Evolutionary conservation across 2,113 vertebrate genomes (phyloP).

Genomic region (Rhinolophus ferrumequinum): DNA sequence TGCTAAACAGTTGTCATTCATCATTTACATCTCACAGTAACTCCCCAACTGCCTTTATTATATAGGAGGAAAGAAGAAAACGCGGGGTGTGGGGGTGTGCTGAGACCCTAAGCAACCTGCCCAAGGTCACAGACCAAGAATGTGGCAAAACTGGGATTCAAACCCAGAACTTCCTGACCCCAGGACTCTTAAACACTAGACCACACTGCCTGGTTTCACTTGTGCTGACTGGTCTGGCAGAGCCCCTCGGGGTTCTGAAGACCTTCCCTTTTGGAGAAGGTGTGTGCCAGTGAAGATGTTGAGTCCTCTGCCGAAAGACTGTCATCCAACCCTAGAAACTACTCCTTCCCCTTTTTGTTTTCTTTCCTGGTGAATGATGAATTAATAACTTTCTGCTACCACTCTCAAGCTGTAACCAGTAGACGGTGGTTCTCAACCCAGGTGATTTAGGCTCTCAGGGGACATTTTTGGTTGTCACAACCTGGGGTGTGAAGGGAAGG

Average conservation of each 20-base stretch:
- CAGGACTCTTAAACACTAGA: not conserved
- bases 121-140: not conserved
- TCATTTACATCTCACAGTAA: not conserved
- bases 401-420: not conserved
- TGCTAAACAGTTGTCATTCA: not conserved
- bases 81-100: not conserved
- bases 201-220: not conserved
- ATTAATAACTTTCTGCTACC: not conserved
- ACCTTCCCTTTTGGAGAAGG: not conserved
- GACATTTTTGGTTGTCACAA: not conserved
- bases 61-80: not conserved
- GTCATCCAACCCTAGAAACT: not conserved
- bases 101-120: not conserved
- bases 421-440: not conserved
- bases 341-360: fast-evolving
- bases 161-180: not conserved
- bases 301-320: not conserved
- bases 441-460: not conserved
- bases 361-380: not conserved
- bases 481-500: too few relatives aligned
- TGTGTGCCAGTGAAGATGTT: fast-evolving
- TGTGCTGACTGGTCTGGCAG: not conserved
- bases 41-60: not conserved
- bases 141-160: not conserved
- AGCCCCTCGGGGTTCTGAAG: not conserved